Base-by-base conservation (phyloP, 2,797 vertebrate genomes). In the Cryptoblepharus egeriae region DNA sequence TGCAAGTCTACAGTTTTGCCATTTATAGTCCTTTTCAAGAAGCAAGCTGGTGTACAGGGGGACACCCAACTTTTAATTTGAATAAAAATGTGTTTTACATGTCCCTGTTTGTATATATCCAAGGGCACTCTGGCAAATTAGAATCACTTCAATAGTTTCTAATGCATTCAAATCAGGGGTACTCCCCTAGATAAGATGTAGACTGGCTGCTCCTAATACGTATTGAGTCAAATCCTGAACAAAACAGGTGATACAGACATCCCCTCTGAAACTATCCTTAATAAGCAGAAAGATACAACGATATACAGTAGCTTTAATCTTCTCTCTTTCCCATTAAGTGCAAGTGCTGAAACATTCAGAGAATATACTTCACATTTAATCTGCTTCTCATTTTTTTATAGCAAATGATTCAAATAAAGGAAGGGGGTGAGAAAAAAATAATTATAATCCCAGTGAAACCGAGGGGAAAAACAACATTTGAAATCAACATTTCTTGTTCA, bases 371-470 rank as follows among this genome's bases (percentile, higher is more conserved):
- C 90, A 30, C 6, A 79, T 90, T 87, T 90, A 83, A 90, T 88
- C 79, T 85, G 85, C 77, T 79, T 73, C 15, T 58, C 49, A 15
- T 13, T 93, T 13, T 93, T 84, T 87, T 85, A 78, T 20, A 88
- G 77, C 85, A 87, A 92, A 88, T 7, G 75, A 5, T 85, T 58
- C 81, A 83, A 87, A 90, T 90, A 87, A 92, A 73, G 49, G 60
- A 71, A 28, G 11, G n/a, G 16, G 89, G 70, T 5, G 88, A 30
- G 89, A 80, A 84, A 81, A 83, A 84, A 81, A 89, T 89, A 86
- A 92, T 92, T 93, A 55, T 76, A 77, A 57, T 85, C 89, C 83
- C 88, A 85, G 16, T 39, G 28, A 93, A 91, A 90, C 72, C 61
- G 30, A 82, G 86, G 92, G 71, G 75, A 78, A 93, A 91, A 81